phyloP scores from a whole-genome alignment of 2,797 vertebrate species.

The Micropoecilia bifurca region DNA sequence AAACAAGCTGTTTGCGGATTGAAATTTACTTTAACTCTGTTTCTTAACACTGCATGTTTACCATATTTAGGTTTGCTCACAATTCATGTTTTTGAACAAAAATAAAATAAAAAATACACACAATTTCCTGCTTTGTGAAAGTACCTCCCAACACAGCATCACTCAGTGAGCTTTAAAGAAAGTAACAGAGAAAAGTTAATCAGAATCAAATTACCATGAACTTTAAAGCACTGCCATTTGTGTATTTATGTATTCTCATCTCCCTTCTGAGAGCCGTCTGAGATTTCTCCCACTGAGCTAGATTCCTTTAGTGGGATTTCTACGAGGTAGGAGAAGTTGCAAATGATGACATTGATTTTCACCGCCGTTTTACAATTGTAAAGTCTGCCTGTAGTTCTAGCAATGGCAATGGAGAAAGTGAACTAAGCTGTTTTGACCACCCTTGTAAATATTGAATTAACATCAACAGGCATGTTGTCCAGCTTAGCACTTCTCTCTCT shows the following conservation, averaged over 20 bases:
- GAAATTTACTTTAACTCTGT: neutral
- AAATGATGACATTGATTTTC: too few species aligned
- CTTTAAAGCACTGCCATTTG: neutral
- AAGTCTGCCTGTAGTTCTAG: too few species aligned
- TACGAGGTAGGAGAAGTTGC: too few species aligned
- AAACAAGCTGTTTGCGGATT: neutral
- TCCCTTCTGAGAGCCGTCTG: too few species aligned
- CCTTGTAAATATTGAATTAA: too few species aligned
- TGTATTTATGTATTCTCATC: neutral
- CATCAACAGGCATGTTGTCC: too few species aligned
- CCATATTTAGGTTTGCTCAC: neutral
- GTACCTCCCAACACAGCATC: neutral
- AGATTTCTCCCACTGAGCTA: too few species aligned
- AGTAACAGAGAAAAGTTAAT: neutral
- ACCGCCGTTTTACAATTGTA: too few species aligned
- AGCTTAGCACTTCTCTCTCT: too few species aligned
- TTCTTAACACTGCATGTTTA: neutral
- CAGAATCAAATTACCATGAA: neutral
- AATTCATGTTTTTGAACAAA: neutral
- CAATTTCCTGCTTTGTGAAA: neutral
- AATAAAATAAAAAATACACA: neutral
- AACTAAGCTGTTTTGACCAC: too few species aligned
- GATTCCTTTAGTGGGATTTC: too few species aligned
- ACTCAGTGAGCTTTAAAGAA: neutral
- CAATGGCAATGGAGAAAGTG: too few species aligned